Evolutionary conservation across 64 coral and sea anemone species (phyloP).

Genomic region (Acropora tenuis): DNA sequence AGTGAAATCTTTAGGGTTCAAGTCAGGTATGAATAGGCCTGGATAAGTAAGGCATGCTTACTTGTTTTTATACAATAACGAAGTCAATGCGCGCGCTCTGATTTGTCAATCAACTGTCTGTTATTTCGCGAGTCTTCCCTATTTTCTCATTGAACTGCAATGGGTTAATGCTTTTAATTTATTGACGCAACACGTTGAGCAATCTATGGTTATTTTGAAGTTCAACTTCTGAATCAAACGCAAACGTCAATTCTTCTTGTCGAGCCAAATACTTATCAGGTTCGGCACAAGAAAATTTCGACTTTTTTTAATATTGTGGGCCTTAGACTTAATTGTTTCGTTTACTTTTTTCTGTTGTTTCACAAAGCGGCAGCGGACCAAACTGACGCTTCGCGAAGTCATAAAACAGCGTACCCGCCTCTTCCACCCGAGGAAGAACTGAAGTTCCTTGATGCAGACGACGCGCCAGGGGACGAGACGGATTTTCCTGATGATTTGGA

Average conservation of each 20-base stretch:
- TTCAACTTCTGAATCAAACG: not conserved
- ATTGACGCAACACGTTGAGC: not conserved
- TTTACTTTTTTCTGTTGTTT: not conserved
- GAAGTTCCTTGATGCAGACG: not conserved
- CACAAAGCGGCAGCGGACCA: not conserved
- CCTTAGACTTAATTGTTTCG: not conserved
- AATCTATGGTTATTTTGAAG: not conserved
- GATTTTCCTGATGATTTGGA: slow-evolving; percentile 4
- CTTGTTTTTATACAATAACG: not conserved
- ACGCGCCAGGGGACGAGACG: not conserved
- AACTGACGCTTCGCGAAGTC: not conserved
- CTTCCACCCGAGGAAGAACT: not conserved
- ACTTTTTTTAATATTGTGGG: not conserved
- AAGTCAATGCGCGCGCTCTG: too few species aligned
- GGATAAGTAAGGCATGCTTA: not conserved
- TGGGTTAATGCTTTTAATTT: not conserved
- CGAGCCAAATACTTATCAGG: not conserved
- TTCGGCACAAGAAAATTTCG: not conserved
- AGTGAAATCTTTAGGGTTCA: not conserved
- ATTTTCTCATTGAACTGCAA: not conserved
- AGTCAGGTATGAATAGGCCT: slow-evolving; percentile 11
- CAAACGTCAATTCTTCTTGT: not conserved
- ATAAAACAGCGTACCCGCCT: not conserved
- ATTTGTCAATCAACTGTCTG: not conserved
- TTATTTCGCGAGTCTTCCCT: not conserved